These are phyloP conservation scores for Carassius gibelio DNA, from an alignment of 2,113 vertebrate species.

Conservation along the genomic window DNA sequence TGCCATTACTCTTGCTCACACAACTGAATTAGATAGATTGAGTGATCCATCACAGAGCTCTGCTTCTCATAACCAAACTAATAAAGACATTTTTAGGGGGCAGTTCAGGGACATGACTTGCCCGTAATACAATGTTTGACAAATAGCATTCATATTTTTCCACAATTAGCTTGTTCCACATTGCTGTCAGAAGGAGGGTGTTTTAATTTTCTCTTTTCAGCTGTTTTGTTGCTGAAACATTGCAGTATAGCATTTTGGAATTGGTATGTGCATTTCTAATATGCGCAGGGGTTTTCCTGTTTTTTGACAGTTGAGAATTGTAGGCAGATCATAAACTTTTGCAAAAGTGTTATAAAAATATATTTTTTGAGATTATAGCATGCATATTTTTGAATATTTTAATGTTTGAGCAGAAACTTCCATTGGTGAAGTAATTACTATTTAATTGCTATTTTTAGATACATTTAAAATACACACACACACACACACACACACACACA, in stretches of 20 bases:
- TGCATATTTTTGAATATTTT: neutral
- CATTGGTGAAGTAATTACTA: too few species aligned
- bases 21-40: constrained; percentile 69
- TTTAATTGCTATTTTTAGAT: too few species aligned
- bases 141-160: constrained; percentile 47
- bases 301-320: neutral
- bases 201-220: constrained; percentile 1
- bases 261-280: neutral
- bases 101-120: constrained; percentile 52
- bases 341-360: neutral
- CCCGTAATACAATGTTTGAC: constrained; percentile 51
- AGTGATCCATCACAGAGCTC: constrained; percentile 69
- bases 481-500: too few species aligned
- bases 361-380: neutral
- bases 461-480: too few species aligned
- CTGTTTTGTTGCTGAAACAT: constrained; percentile 16
- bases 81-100: constrained; percentile 58
- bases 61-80: constrained; percentile 63
- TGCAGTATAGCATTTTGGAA: neutral
- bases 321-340: neutral
- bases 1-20: constrained; percentile 69
- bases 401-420: neutral
- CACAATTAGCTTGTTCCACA: constrained; percentile 35
- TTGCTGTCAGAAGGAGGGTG: neutral
- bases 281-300: neutral